Evolutionary conservation across 2,888 invertebrate genomes (phyloP), one percentile per base, ranked within the genome.

Genomic region (Omphaloscelis lunosa): DNA sequence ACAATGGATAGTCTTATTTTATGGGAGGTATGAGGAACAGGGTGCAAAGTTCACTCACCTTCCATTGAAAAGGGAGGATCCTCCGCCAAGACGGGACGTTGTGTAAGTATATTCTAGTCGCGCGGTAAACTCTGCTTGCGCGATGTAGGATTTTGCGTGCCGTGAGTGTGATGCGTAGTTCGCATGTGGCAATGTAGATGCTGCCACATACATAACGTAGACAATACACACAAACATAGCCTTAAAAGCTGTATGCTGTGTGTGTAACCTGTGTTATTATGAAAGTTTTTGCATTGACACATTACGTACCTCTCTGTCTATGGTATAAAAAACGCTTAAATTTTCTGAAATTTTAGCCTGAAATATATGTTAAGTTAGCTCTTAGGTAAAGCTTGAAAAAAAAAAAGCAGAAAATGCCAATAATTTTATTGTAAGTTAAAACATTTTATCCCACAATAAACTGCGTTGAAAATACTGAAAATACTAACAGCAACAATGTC

Each of bases 401-500:
- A 45, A 15, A 45, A 23, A 45, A 23, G 9, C 27, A 27, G 5
- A 65, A 17, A n/a, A 63, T 23, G 23, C 4, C 23, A 41, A n/a
- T n/a, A 20, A 11, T 27, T 45, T 3, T 3, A 1, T 45, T 65
- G 20, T 11, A 0, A 5, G 2, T 17, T 17, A 11, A 27, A 27
- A 2, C 20, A 12, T 66, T 45, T 20, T 12, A 4, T 39, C 23
- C 8, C 7, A 8, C 9, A 67, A 23, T 9, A 51, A 23, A 39
- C 20, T 27, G 0, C 5, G 6, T 66, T 27, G 9, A 29, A 65
- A 45, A 66, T 48, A 7, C 11, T n/a, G 3, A 29, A 45, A 23
- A 51, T n/a, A 45, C 6, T 2, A 9, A 23, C 20, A 66, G 23
- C 65, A 80, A 73, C 53, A 73, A 17, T 68, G 75, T 56, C 58